Percentiles rank a stretch among this genome's conserved stretches.
Evolutionary conservation across 2,113 vertebrate species (phyloP).

Genomic region (Corythoichthys haematopterus): DNA sequence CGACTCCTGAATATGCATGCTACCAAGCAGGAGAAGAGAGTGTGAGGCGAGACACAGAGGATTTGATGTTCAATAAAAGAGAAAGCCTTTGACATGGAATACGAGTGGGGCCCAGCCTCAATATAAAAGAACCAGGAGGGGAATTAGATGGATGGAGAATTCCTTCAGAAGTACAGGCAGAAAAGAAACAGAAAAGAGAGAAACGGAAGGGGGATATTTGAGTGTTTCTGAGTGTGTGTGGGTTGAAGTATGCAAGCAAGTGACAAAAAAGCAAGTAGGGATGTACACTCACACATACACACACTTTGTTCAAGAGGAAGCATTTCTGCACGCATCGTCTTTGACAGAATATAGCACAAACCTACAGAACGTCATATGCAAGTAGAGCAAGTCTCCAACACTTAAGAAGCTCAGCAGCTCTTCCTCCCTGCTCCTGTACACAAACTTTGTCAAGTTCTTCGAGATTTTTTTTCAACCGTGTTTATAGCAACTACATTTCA

Average conservation of each 20-base stretch:
- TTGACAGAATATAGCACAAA: slow-evolving; percentile 49
- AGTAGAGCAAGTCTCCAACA: slow-evolving; percentile 40
- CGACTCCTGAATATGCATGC: slow-evolving; percentile 72
- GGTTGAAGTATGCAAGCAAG: slow-evolving; percentile 22
- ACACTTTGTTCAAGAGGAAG: slow-evolving; percentile 34
- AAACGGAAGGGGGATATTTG: slow-evolving; percentile 57
- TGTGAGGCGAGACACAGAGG: slow-evolving; percentile 68
- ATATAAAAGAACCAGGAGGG: slow-evolving; percentile 75
- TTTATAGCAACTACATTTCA: slow-evolving; percentile 2
- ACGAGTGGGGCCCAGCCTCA: slow-evolving; percentile 71
- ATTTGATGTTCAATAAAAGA: slow-evolving; percentile 79
- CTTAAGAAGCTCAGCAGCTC: slow-evolving; percentile 42
- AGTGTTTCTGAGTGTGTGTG: slow-evolving; percentile 37
- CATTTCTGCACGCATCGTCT: slow-evolving; percentile 37
- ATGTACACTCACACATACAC: slow-evolving; percentile 13
- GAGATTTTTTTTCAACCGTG: slow-evolving; percentile 47
- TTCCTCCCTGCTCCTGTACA: slow-evolving; percentile 5
- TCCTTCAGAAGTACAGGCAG: slow-evolving; percentile 71
- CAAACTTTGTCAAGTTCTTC: slow-evolving; percentile 38
- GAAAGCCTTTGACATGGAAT: slow-evolving; percentile 76
- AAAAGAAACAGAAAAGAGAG: slow-evolving; percentile 61
- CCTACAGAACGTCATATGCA: slow-evolving; percentile 44
- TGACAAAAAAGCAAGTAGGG: slow-evolving; percentile 46
- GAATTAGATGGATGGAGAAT: slow-evolving; percentile 75
- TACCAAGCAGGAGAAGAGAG: slow-evolving; percentile 51